phyloP scores from a whole-genome alignment of 2,113 vertebrate species.

The Canis aureus region DNA sequence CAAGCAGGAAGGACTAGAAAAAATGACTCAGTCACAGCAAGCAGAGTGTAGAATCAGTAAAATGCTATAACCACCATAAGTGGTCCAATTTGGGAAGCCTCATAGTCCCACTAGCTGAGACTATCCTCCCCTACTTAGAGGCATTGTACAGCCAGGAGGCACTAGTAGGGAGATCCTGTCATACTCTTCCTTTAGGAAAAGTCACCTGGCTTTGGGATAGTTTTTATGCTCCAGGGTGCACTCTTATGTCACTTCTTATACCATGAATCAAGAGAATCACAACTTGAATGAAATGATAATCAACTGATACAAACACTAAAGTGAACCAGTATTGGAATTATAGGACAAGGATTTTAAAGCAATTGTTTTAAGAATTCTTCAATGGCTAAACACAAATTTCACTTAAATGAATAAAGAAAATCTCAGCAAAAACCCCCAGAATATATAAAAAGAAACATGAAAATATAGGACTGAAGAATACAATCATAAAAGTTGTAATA shows the following conservation, averaged over 20 bases:
- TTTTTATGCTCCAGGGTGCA: background rate
- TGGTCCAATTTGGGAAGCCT: background rate
- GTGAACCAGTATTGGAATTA: background rate
- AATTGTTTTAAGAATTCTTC: background rate
- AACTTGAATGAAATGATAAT: background rate
- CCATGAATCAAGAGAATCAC: background rate
- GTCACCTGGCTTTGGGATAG: background rate
- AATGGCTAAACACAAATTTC: background rate
- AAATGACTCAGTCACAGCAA: background rate
- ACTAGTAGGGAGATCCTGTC: background rate
- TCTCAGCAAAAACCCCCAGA: background rate
- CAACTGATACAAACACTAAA: background rate
- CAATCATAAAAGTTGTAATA: background rate
- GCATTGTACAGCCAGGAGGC: fast-evolving
- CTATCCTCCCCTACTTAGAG: background rate
- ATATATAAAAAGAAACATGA: background rate
- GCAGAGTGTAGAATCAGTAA: background rate
- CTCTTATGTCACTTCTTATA: background rate
- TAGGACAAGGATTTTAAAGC: background rate
- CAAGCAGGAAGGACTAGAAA: background rate
- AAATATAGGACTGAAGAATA: background rate
- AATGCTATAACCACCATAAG: background rate
- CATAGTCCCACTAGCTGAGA: fast-evolving
- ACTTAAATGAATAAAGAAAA: background rate
- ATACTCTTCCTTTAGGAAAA: background rate